phyloP scores from a whole-genome alignment of 2,888 invertebrate species.

The Standfussiana lucernea region DNA sequence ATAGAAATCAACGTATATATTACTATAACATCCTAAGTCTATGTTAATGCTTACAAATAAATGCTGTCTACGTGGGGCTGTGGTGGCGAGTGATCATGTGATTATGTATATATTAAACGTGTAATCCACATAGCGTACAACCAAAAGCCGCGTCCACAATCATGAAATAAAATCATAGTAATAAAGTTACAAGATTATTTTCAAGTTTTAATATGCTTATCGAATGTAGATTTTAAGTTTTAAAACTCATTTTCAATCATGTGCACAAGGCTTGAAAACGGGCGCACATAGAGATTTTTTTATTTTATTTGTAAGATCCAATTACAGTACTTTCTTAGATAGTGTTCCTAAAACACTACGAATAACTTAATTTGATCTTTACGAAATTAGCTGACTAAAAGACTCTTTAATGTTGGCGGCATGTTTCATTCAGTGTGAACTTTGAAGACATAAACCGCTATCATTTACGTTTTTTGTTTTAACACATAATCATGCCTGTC shows the following conservation, averaged over 20 bases:
- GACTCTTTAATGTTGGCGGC: not conserved
- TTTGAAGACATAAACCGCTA: not conserved
- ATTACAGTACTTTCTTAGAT: slow-evolving; percentile 44
- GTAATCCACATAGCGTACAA: slow-evolving; percentile 45
- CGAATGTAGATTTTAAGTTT: slow-evolving; percentile 38
- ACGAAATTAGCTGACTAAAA: slow-evolving; percentile 27
- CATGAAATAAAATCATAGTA: slow-evolving; percentile 12
- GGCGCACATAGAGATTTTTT: slow-evolving; percentile 43
- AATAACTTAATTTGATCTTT: slow-evolving; percentile 34
- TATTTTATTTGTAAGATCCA: slow-evolving; percentile 9
- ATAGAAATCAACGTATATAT: slow-evolving; percentile 90
- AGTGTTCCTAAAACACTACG: slow-evolving; percentile 34
- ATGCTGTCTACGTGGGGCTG: slow-evolving; percentile 87
- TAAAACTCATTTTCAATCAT: slow-evolving; percentile 35
- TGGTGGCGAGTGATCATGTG: slow-evolving; percentile 52
- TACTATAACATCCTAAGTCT: slow-evolving; percentile 88
- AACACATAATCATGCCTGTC: not conserved
- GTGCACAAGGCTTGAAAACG: slow-evolving; percentile 27
- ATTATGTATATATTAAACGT: slow-evolving; percentile 11
- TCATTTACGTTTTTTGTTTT: not conserved
- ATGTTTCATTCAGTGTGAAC: not conserved
- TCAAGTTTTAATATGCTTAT: slow-evolving; percentile 34
- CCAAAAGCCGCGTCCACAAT: slow-evolving; percentile 29
- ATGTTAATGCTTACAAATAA: slow-evolving; percentile 89
- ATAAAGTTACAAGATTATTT: slow-evolving; percentile 7